A percentile compares a stretch with the other conserved stretches of the same genome.
These are phyloP conservation scores for Cercocebus atys DNA, from an alignment of 2,113 vertebrate genomes.

Conservation along the genomic window DNA sequence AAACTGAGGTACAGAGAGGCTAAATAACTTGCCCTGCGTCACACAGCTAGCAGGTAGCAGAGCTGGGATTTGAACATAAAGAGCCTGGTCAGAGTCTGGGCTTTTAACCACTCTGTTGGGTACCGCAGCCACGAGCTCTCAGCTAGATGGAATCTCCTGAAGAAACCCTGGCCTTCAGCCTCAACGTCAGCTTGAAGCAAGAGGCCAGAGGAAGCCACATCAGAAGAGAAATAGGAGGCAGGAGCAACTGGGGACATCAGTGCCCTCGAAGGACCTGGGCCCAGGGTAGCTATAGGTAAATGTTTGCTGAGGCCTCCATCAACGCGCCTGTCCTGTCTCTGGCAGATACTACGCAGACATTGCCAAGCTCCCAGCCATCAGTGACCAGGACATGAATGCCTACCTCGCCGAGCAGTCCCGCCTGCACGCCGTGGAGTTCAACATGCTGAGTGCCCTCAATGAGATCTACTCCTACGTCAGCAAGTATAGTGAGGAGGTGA, in stretches of 20 bases:
- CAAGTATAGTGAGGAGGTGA: conserved; percentile 98
- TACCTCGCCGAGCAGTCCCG: conserved; percentile 98
- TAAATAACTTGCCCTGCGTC: not conserved
- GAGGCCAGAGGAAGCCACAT: not conserved
- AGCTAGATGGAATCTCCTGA: not conserved
- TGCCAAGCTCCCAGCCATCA: conserved; percentile 96
- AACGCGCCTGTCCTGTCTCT: not conserved
- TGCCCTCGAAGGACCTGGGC: not conserved
- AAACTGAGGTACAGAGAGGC: not conserved
- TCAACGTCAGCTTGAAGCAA: not conserved
- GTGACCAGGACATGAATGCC: conserved; percentile 99
- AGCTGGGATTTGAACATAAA: not conserved
- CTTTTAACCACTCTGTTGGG: not conserved
- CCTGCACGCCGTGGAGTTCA: conserved; percentile 95
- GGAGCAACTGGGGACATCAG: not conserved
- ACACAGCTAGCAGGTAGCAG: not conserved
- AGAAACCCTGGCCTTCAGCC: not conserved
- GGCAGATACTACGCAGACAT: conserved; percentile 98
- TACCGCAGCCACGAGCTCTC: not conserved
- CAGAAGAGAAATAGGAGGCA: not conserved
- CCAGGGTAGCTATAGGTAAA: not conserved
- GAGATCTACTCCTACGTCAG: conserved; percentile 99
- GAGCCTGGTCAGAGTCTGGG: not conserved
- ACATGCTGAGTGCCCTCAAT: conserved; percentile 97
- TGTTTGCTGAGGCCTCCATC: not conserved